Evolutionary conservation across 2,888 invertebrate genomes (phyloP), one percentile per base, ranked within the genome.

Genomic region (Drosophila ustulata): DNA sequence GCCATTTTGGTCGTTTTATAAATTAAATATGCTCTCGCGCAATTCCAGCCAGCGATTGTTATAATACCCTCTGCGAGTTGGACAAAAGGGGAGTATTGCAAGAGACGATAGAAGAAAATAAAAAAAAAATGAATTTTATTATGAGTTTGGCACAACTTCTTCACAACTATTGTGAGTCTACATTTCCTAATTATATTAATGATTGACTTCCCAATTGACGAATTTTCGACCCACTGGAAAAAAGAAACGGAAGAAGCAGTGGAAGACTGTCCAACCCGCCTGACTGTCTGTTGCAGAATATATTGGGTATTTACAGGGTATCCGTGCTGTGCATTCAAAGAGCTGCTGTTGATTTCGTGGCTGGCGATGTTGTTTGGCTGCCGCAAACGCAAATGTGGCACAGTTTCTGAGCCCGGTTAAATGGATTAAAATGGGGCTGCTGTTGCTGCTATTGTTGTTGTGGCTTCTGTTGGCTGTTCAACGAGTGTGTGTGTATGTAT

Each of bases 21-120:
- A 83, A 83, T 83, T 83, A 83, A 88, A 83, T 73, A 83, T 83
- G 87, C 75, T 18, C 65, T 61, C 75, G 73, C 67, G 65, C 83
- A 75, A 73, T 78, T 72, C 46, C 59, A 79, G 68, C 30, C 71
- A 41, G 63, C 80, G 55, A 78, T 80, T 79, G 71, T 68, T 67
- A 23, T 1, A 1, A 78, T 61, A 70, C 75, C 62, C 58, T 53
- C 34, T 41, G 2, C 3, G 2, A 37, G 8, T 0, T 2, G 1
- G 2, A 5, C 3, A 9, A 6, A 30, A 5, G 7, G 30, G 63
- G 43, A 1, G 26, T 55, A 32, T 58, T 23, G 26, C 7, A n/a
- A 13, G 13, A 6, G 39, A 34, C 9, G 0, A 11, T 34, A n/a
- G 0, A 11, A 23, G 18, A 11, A 30, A 30, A 6, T 6, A 0